Evolutionary conservation across 2,888 invertebrate species (phyloP).

Genomic region (Macrophya annulata): DNA sequence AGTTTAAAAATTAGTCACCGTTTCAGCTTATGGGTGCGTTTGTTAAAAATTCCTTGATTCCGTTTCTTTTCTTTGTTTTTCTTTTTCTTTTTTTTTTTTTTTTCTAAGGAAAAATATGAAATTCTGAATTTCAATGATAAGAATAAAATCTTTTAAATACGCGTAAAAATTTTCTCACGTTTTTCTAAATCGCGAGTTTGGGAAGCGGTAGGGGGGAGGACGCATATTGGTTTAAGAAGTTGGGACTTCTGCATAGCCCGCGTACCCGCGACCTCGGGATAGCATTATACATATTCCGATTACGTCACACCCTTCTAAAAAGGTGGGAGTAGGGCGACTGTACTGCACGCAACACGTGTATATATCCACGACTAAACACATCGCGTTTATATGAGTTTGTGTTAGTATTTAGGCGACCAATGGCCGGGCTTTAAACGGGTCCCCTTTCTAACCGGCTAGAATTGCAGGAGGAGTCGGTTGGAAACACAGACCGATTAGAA

Average conservation of each 20-base stretch:
- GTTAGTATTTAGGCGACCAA: slow-evolving; percentile 77
- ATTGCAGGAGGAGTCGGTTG: slow-evolving; percentile 38
- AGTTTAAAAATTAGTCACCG: slow-evolving; percentile 35
- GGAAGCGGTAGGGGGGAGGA: background rate
- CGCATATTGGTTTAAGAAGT: background rate
- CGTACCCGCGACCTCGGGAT: slow-evolving; percentile 27
- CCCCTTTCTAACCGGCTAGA: slow-evolving; percentile 70
- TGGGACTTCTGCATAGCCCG: background rate
- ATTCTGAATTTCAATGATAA: background rate
- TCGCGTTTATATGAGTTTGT: background rate
- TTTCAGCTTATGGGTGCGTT: no score
- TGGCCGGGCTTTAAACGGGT: slow-evolving; percentile 62
- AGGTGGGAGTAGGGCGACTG: slow-evolving; percentile 20
- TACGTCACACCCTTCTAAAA: slow-evolving; percentile 54
- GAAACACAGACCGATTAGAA: slow-evolving; percentile 42
- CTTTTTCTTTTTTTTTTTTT: no score
- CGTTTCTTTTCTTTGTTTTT: no score
- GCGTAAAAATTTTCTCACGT: background rate
- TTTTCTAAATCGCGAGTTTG: background rate
- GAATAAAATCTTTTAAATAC: no score
- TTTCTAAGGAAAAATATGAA: background rate
- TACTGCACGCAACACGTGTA: background rate
- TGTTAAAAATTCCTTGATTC: no score
- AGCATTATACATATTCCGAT: slow-evolving; percentile 26
- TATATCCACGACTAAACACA: slow-evolving; percentile 9